These are phyloP conservation scores for Scyliorhinus canicula DNA, from an alignment of 2,797 vertebrate species.

Conservation along the genomic window DNA sequence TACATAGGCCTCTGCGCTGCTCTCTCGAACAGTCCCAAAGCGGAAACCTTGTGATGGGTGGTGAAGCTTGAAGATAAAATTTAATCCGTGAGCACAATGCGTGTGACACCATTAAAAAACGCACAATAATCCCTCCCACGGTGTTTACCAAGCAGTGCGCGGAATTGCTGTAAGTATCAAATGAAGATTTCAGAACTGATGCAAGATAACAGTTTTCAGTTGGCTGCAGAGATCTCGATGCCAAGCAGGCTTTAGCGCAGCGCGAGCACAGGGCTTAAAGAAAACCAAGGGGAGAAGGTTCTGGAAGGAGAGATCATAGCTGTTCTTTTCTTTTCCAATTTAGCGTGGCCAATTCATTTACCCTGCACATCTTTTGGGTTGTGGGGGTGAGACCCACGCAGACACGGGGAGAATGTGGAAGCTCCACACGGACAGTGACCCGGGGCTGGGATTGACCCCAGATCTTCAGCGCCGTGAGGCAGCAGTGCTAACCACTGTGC, in stretches of 20 bases:
- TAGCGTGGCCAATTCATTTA: no score
- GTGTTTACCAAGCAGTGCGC: neutral
- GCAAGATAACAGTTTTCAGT: neutral
- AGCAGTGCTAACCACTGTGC: no score
- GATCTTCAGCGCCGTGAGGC: no score
- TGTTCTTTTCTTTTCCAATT: no score
- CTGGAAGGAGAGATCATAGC: neutral
- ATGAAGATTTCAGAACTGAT: neutral
- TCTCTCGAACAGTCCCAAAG: slow-evolving; percentile 91
- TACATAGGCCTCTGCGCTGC: slow-evolving; percentile 92
- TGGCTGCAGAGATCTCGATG: neutral
- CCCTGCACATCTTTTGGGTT: no score
- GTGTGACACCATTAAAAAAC: neutral
- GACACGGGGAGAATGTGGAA: no score
- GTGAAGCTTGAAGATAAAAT: slow-evolving; percentile 69
- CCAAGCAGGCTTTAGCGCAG: neutral
- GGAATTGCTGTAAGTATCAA: neutral
- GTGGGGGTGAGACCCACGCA: no score
- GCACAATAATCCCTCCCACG: neutral
- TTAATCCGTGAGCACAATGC: neutral
- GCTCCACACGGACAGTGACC: no score
- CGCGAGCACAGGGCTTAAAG: neutral
- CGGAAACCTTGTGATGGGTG: slow-evolving; percentile 97
- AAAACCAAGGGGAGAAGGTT: neutral
- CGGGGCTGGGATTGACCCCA: no score